phyloP scores from a whole-genome alignment of 2,797 vertebrate genomes.

The Brotogeris chrysoptera region DNA sequence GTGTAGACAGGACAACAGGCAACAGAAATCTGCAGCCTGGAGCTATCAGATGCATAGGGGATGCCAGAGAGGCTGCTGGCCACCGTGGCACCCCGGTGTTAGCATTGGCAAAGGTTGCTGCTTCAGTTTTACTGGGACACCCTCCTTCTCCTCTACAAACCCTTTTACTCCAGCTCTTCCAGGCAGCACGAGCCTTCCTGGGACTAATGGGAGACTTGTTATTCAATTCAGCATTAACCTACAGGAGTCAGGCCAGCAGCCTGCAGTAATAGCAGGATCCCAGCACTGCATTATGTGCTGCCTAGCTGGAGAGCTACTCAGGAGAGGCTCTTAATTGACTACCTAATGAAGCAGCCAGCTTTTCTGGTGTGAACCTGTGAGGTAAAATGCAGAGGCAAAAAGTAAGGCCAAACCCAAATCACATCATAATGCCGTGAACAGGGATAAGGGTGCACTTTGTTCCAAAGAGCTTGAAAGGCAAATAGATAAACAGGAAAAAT shows the following conservation, averaged over 20 bases:
- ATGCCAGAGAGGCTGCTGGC: constrained; percentile 9
- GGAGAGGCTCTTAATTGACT: constrained; percentile 63
- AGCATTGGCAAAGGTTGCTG: constrained; percentile 48
- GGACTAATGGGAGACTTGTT: constrained; percentile 28
- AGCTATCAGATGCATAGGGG: constrained; percentile 51
- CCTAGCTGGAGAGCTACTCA: constrained; percentile 61
- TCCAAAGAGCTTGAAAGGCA: background rate
- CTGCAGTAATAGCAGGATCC: constrained; percentile 5
- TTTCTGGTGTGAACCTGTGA: constrained; percentile 42
- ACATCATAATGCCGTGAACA: background rate
- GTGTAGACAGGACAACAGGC: constrained; percentile 74
- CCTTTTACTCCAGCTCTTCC: background rate
- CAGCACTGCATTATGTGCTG: background rate
- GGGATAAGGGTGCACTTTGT: background rate
- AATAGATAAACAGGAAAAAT: constrained; percentile 45
- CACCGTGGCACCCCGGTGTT: background rate
- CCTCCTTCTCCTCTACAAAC: constrained; percentile 8
- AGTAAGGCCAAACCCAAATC: background rate
- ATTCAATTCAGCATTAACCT: constrained; percentile 48
- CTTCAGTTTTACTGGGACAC: constrained; percentile 34
- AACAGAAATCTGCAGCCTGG: constrained; percentile 72
- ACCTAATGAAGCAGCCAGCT: constrained; percentile 49
- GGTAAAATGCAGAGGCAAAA: background rate
- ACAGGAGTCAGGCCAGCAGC: constrained; percentile 1
- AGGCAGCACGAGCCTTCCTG: background rate